Conservation (phyloP, 1,140 invertebrate species). For the Eulimnadia texana region DNA sequence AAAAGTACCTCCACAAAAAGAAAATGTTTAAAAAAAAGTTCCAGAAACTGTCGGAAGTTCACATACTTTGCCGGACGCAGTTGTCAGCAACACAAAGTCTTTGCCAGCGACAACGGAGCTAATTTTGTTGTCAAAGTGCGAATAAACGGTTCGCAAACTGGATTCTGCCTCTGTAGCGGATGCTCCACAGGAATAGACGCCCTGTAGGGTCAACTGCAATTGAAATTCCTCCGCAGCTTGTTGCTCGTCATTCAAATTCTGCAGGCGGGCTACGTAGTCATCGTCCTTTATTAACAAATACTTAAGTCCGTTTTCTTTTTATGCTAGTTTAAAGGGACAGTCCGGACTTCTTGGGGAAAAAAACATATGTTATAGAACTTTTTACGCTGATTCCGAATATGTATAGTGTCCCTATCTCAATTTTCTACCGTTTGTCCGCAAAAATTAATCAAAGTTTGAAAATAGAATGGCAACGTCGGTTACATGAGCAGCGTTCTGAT, state of each 20-base stretch:
- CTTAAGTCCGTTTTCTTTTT: too few species aligned
- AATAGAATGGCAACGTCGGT: neutral
- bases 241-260: slow-evolving; percentile 22
- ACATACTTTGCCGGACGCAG: slow-evolving; percentile 54
- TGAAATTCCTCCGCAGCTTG: slow-evolving; percentile 45
- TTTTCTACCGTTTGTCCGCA: too few species aligned
- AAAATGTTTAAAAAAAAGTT: too few species aligned
- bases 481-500: too few species aligned
- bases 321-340: too few species aligned
- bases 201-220: slow-evolving; percentile 60
- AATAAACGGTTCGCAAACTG: slow-evolving; percentile 21
- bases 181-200: slow-evolving; percentile 57
- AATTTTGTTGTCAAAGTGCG: slow-evolving; percentile 52
- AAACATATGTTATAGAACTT: too few species aligned
- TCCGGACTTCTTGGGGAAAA: too few species aligned
- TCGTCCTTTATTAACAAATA: slow-evolving; percentile 12
- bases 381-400: too few species aligned
- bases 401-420: too few species aligned
- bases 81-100: slow-evolving; percentile 67
- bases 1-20: slow-evolving; percentile 29
- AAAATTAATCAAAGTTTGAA: too few species aligned
- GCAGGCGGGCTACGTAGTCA: slow-evolving; percentile 3
- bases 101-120: slow-evolving; percentile 53
- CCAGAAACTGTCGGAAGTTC: too few species aligned
- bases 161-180: slow-evolving; percentile 52